A percentile compares a stretch with the other conserved stretches of the same genome.
phyloP scores from a whole-genome alignment of 1,140 invertebrate species.

The Drosophila neocordata region DNA sequence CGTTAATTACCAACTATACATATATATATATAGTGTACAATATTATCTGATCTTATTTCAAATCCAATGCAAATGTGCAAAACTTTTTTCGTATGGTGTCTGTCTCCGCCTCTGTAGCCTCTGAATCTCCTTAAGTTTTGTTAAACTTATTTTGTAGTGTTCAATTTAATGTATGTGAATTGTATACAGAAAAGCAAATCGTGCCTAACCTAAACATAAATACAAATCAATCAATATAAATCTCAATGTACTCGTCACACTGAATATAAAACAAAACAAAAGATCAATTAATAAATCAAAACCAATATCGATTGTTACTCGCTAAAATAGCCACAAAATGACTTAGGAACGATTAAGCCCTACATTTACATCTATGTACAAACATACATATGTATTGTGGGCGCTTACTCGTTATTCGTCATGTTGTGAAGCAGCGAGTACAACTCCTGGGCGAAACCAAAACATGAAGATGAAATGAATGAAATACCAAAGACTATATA shows the following conservation, averaged over 20 bases:
- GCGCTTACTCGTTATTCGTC: constrained; percentile 51
- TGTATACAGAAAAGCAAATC: constrained; percentile 81
- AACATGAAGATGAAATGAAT: constrained; percentile 13
- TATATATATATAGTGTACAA: not conserved
- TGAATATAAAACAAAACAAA: constrained; percentile 12
- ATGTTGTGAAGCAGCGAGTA: constrained; percentile 58
- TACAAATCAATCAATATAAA: constrained; percentile 36
- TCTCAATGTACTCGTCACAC: not conserved
- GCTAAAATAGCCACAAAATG: constrained; percentile 43
- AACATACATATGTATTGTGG: not conserved
- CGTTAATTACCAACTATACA: not conserved
- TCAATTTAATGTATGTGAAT: constrained; percentile 81
- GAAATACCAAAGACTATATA: constrained; percentile 10
- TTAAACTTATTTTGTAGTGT: constrained; percentile 81
- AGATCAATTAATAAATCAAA: constrained; percentile 21
- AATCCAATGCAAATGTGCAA: not conserved
- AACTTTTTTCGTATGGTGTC: constrained; percentile 5
- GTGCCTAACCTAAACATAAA: constrained; percentile 44
- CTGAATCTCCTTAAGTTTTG: constrained; percentile 80
- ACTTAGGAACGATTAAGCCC: constrained; percentile 43
- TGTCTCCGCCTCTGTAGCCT: constrained; percentile 7
- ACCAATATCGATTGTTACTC: constrained; percentile 29
- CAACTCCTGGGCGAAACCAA: constrained; percentile 45
- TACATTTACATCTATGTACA: not conserved
- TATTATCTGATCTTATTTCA: not conserved